A percentile compares a stretch with the other conserved stretches of the same genome.
phyloP scores from a whole-genome alignment of 2,113 vertebrate genomes.

The Apodemus speciosus region DNA sequence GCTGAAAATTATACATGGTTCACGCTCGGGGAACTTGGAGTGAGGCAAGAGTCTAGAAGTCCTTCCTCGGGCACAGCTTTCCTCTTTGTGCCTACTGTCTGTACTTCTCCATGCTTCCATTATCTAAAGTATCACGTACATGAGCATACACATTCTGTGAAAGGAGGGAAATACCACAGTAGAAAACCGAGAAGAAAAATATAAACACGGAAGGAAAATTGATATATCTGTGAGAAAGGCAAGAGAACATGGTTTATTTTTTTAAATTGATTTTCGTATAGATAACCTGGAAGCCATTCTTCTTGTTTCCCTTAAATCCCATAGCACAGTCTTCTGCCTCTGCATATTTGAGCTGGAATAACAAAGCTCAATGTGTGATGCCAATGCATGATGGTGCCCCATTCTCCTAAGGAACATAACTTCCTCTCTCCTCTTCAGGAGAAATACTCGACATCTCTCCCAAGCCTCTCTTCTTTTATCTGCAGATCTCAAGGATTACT shows the following conservation, averaged over 20 bases:
- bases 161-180: conserved; percentile 1
- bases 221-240: conserved; percentile 50
- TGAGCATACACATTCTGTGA: background rate
- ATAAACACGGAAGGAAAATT: conserved; percentile 38
- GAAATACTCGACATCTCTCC: background rate
- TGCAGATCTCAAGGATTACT: background rate
- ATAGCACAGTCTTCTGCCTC: background rate
- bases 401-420: background rate
- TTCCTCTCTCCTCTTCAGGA: background rate
- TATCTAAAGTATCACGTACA: background rate
- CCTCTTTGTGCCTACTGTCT: background rate
- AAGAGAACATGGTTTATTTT: conserved; percentile 36
- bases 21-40: background rate
- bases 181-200: conserved; percentile 20
- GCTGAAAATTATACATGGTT: too few species aligned
- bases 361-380: too few species aligned
- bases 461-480: background rate
- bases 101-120: background rate
- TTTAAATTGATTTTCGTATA: conserved; percentile 6
- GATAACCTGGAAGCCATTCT: background rate
- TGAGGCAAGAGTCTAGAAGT: background rate
- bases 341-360: background rate
- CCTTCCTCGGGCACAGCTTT: background rate
- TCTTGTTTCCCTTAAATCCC: background rate
- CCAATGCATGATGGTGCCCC: background rate